phyloP scores from a whole-genome alignment of 2,888 invertebrate species.

The Rotaria magnacalcarata region DNA sequence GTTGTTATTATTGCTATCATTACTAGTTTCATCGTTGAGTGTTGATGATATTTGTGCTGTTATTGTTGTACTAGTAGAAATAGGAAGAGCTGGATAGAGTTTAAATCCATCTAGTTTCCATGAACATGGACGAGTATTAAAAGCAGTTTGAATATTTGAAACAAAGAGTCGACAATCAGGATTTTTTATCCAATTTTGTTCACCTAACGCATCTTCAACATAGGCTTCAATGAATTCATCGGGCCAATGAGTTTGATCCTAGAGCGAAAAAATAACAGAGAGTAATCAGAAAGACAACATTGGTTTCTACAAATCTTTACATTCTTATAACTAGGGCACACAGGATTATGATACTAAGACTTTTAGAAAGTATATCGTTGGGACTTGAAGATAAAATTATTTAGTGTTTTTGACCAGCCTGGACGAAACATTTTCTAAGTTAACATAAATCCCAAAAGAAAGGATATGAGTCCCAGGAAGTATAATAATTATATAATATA shows the following conservation, averaged over 20 bases:
- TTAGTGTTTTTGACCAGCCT: too few relatives aligned
- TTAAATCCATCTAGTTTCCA: constrained; percentile 13
- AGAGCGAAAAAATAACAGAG: constrained; percentile 42
- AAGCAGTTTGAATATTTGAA: constrained; percentile 80
- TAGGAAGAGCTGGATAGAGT: background rate
- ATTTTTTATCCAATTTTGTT: constrained; percentile 86
- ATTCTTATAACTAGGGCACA: too few relatives aligned
- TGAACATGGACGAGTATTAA: constrained; percentile 67
- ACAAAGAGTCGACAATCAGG: constrained; percentile 83
- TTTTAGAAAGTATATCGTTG: too few relatives aligned
- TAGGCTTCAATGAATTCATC: constrained; percentile 84
- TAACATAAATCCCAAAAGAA: too few relatives aligned
- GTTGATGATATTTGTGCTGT: background rate
- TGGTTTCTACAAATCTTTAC: too few relatives aligned
- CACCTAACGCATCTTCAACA: constrained; percentile 86
- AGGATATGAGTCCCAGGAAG: too few relatives aligned
- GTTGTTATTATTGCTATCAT: background rate
- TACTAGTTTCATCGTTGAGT: background rate
- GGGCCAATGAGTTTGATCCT: constrained; percentile 80
- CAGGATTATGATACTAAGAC: too few relatives aligned
- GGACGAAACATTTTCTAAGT: too few relatives aligned
- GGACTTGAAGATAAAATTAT: too few relatives aligned
- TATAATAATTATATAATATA: too few relatives aligned
- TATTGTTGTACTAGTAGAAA: background rate
- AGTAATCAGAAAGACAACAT: too few relatives aligned